Evolutionary conservation across 53 echinoderm and acorn worm genomes (phyloP).

Genomic region (Paracentrotus lividus): DNA sequence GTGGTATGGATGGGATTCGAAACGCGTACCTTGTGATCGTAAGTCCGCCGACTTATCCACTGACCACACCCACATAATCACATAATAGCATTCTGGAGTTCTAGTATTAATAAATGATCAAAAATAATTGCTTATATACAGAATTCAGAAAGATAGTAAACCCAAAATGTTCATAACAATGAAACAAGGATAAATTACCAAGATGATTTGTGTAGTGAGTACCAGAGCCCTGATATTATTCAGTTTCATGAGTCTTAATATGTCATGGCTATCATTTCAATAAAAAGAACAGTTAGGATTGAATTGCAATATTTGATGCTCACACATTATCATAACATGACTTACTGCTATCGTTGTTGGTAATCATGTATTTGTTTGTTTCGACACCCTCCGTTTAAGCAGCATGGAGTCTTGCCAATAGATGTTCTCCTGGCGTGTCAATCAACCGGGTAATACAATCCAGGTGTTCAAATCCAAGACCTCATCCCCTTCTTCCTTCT

Average conservation of each 20-base stretch:
- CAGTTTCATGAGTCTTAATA: neutral
- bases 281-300: neutral
- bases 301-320: neutral
- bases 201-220: too few relatives aligned
- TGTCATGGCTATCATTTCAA: neutral
- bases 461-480: slow-evolving; percentile 48
- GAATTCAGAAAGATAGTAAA: too few relatives aligned
- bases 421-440: slow-evolving; percentile 5
- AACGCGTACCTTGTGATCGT: too few relatives aligned
- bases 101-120: too few relatives aligned
- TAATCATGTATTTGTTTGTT: slow-evolving; percentile 36
- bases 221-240: neutral
- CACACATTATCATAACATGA: neutral
- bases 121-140: too few relatives aligned
- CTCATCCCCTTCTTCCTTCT: slow-evolving; percentile 52
- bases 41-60: too few relatives aligned
- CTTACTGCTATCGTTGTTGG: neutral
- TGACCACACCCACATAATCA: too few relatives aligned
- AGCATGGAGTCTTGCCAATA: slow-evolving; percentile 4
- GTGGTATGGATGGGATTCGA: too few relatives aligned
- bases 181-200: too few relatives aligned
- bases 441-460: slow-evolving; percentile 43
- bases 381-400: slow-evolving; percentile 15
- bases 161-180: too few relatives aligned
- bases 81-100: too few relatives aligned